Conservation (phyloP, 2,888 invertebrate species). For the Macroteleia sp. region DNA sequence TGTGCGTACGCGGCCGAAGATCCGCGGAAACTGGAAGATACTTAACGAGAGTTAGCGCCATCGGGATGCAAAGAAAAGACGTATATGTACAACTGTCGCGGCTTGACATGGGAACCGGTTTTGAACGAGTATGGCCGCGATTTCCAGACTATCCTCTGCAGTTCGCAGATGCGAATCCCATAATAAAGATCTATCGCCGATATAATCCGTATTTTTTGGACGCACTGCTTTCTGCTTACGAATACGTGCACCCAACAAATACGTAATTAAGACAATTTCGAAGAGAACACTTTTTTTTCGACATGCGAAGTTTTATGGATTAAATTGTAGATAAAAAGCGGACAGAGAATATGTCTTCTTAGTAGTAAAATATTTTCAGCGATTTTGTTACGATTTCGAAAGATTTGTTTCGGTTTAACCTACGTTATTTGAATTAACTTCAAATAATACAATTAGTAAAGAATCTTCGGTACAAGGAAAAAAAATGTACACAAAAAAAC, state of each 20-base stretch:
- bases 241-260: slow-evolving; percentile 35
- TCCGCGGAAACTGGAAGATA: slow-evolving; percentile 68
- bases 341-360: no score
- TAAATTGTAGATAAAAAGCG: no score
- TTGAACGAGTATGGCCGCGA: slow-evolving; percentile 76
- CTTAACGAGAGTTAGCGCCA: slow-evolving; percentile 66
- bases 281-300: slow-evolving; percentile 10
- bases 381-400: no score
- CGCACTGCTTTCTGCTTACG: slow-evolving; percentile 3
- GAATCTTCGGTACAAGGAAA: no score
- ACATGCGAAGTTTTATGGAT: slow-evolving; percentile 28
- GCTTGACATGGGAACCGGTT: slow-evolving; percentile 76
- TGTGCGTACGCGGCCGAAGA: slow-evolving; percentile 25
- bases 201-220: slow-evolving; percentile 37
- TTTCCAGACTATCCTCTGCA: slow-evolving; percentile 67
- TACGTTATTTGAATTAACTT: no score
- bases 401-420: no score
- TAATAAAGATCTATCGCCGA: slow-evolving; percentile 68
- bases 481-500: no score
- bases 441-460: no score
- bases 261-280: slow-evolving; percentile 52
- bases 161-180: slow-evolving; percentile 70
- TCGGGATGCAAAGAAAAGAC: slow-evolving; percentile 70
- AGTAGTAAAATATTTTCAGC: no score
- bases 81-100: slow-evolving; percentile 71